Evolutionary conservation across 2,888 invertebrate species (phyloP).

Genomic region (Thereva unica): DNA sequence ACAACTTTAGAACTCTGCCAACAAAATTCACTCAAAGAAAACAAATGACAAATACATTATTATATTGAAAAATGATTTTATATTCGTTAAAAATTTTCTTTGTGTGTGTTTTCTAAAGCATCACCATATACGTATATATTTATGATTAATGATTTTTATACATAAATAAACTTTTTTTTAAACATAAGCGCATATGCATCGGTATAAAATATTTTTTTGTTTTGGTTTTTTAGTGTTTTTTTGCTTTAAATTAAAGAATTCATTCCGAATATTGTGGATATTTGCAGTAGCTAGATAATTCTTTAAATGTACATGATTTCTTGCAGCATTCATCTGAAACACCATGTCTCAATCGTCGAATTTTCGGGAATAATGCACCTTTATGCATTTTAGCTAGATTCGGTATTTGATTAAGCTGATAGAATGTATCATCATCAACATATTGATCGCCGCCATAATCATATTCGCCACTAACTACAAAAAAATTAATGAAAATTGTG

Average conservation of each 20-base stretch:
- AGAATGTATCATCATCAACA: constrained; percentile 19
- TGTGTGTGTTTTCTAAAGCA: too few species aligned
- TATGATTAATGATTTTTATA: too few species aligned
- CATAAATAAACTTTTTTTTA: too few species aligned
- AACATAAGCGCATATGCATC: too few species aligned
- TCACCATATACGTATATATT: too few species aligned
- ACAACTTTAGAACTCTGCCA: too few species aligned
- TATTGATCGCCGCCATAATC: constrained; percentile 29
- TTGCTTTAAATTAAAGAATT: neutral
- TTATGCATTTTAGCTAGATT: constrained; percentile 25
- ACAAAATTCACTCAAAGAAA: too few species aligned
- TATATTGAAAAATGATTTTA: too few species aligned
- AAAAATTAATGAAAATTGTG: neutral
- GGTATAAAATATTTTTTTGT: too few species aligned
- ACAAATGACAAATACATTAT: too few species aligned
- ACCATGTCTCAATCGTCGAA: constrained; percentile 28
- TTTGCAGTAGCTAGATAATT: constrained; percentile 30
- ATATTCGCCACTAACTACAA: constrained; percentile 13
- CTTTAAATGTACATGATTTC: constrained; percentile 29
- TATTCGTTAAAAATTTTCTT: too few species aligned
- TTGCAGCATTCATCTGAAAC: constrained; percentile 36
- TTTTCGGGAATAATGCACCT: constrained; percentile 26
- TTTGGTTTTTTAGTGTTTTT: too few species aligned
- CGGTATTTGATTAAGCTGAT: constrained; percentile 19
- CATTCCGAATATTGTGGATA: constrained; percentile 14